Conservation (phyloP, 2,888 invertebrate genomes). For the Athalia cordata region DNA sequence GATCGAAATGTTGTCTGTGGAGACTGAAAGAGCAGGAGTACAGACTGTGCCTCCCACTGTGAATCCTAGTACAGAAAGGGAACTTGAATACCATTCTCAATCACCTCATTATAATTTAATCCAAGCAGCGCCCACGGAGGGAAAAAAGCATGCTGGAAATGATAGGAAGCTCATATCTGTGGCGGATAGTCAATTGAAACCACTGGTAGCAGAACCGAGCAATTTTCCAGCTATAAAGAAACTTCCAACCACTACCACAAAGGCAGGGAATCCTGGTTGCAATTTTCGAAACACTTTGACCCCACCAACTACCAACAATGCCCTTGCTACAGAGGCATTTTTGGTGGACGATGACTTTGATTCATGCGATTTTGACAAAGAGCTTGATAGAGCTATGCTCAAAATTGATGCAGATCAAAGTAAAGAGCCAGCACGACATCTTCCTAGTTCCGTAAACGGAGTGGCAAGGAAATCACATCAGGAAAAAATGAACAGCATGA, state of each 20-base stretch:
- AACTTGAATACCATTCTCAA: too few relatives aligned
- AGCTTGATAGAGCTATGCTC: conserved; percentile 31
- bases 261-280: not conserved
- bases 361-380: conserved; percentile 46
- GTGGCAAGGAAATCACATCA: too few relatives aligned
- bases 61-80: not conserved
- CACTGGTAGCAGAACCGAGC: not conserved
- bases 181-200: not conserved
- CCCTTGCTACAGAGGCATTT: conserved; percentile 43
- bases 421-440: not conserved
- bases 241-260: too few relatives aligned
- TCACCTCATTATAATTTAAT: not conserved
- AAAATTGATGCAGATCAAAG: conserved; percentile 23
- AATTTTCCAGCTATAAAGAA: not conserved
- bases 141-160: not conserved
- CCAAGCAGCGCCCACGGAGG: too few relatives aligned
- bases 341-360: conserved; percentile 57
- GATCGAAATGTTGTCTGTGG: conserved; percentile 53
- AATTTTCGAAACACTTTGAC: not conserved
- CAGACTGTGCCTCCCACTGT: conserved; percentile 7
- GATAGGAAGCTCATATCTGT: not conserved
- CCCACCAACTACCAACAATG: conserved; percentile 24
- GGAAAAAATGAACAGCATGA: conserved; percentile 36
- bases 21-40: not conserved
- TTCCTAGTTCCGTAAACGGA: too few relatives aligned